Percentiles rank a stretch among this genome's conserved stretches.
Evolutionary conservation across 2,888 invertebrate genomes (phyloP).

Genomic region (Mycalesis mineus): DNA sequence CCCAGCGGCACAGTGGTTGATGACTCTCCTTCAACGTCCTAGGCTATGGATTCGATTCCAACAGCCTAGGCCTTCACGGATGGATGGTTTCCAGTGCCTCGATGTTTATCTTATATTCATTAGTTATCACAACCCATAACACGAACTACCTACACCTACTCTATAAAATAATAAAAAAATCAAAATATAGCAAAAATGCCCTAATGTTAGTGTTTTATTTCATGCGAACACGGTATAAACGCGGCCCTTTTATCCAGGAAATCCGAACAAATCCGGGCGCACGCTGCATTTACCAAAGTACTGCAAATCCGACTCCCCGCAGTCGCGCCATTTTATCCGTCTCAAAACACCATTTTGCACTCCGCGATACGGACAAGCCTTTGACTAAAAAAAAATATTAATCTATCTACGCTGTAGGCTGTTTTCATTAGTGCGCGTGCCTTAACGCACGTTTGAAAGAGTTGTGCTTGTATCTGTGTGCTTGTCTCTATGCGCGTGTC

Average conservation of each 20-base stretch:
- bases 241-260: constrained; percentile 46
- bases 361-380: constrained; percentile 38
- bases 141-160: too few relatives aligned
- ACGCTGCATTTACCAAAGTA: constrained; percentile 67
- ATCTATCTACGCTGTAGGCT: constrained; percentile 30
- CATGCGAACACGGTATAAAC: constrained; percentile 38
- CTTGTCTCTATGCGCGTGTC: neutral
- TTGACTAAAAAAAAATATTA: constrained; percentile 34
- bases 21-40: too few relatives aligned
- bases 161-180: too few relatives aligned
- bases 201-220: neutral
- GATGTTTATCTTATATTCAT: too few relatives aligned
- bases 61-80: too few relatives aligned
- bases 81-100: too few relatives aligned
- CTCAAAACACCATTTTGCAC: constrained; percentile 69
- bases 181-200: too few relatives aligned
- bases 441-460: constrained; percentile 17
- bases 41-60: too few relatives aligned
- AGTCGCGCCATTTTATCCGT: constrained; percentile 54
- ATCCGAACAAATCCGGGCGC: constrained; percentile 63
- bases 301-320: constrained; percentile 48
- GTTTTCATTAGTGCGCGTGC: constrained; percentile 30
- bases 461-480: constrained; percentile 3
- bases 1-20: too few relatives aligned
- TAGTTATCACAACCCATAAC: too few relatives aligned